Evolutionary conservation across 2,113 vertebrate genomes (phyloP).

Genomic region (Xiphorhynchus elegans): DNA sequence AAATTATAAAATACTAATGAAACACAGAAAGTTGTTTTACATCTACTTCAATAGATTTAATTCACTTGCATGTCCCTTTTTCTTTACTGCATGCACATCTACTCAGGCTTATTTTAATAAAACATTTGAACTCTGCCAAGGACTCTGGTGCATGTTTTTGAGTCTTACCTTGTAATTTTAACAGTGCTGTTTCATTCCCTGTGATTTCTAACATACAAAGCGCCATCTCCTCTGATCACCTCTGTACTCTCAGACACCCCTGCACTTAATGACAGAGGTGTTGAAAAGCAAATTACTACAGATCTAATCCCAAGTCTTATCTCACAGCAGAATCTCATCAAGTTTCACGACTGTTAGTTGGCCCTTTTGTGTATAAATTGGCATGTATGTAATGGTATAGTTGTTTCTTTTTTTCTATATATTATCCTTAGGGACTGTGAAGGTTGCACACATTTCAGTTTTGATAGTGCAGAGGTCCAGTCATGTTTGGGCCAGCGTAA

Average conservation of each 20-base stretch:
- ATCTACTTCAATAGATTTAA: not conserved
- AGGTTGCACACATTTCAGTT: too few species aligned
- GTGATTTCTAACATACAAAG: not conserved
- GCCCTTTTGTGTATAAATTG: not conserved
- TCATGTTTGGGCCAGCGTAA: not conserved
- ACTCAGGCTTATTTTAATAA: not conserved
- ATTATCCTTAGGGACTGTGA: not conserved
- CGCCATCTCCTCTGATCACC: not conserved
- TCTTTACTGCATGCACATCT: not conserved
- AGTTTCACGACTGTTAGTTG: fast-evolving
- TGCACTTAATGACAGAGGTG: not conserved
- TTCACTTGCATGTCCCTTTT: not conserved
- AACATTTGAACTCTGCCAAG: not conserved
- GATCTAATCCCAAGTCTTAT: not conserved
- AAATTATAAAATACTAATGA: not conserved
- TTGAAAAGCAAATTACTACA: not conserved
- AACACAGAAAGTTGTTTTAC: not conserved
- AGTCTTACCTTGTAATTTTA: not conserved
- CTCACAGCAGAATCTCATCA: not conserved
- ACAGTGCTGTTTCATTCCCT: not conserved
- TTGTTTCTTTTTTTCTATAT: not conserved
- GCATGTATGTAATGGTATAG: fast-evolving
- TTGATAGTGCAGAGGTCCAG: fast-evolving
- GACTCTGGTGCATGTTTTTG: not conserved
- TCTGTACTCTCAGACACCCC: not conserved